These are phyloP conservation scores for Phortica variegata DNA, from an alignment of 1,140 invertebrate species.

Conservation along the genomic window DNA sequence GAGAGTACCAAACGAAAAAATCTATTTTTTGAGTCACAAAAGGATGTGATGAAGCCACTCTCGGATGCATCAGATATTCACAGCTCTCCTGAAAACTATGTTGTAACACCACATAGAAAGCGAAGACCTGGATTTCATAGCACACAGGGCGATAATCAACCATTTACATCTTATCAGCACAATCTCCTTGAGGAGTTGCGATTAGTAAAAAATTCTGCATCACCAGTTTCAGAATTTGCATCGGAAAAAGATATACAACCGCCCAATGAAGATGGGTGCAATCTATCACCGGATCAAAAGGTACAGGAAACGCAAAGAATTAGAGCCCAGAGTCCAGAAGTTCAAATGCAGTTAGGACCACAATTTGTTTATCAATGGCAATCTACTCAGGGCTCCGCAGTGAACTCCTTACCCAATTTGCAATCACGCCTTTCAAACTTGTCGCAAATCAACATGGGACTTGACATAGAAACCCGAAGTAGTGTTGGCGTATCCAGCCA, in stretches of 20 bases:
- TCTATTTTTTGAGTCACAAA: constrained; percentile 64
- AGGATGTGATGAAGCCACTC: constrained; percentile 63
- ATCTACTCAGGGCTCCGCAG: constrained; percentile 39
- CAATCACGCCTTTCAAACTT: constrained; percentile 47
- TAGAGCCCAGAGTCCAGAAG: constrained; percentile 36
- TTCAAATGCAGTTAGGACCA: constrained; percentile 40
- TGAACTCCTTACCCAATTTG: constrained; percentile 43
- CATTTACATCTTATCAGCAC: constrained; percentile 76
- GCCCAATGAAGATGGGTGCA: constrained; percentile 34
- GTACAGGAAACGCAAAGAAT: constrained; percentile 37
- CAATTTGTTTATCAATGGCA: constrained; percentile 55
- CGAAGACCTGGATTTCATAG: constrained; percentile 81
- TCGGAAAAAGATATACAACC: constrained; percentile 43
- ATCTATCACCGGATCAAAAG: constrained; percentile 38
- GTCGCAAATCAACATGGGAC: constrained; percentile 36
- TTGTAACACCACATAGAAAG: constrained; percentile 81
- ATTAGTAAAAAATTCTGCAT: constrained; percentile 42
- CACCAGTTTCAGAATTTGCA: constrained; percentile 49
- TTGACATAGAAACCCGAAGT: constrained; percentile 33
- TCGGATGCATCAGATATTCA: constrained; percentile 67
- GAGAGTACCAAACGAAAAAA: constrained; percentile 66
- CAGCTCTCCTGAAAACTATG: constrained; percentile 71
- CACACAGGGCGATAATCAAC: constrained; percentile 79
- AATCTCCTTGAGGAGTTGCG: constrained; percentile 68
- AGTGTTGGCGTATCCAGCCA: constrained; percentile 29